Percentiles rank a stretch among this genome's conserved stretches.
phyloP scores from a whole-genome alignment of 2,888 invertebrate genomes.

The Eupithecia inturbata region DNA sequence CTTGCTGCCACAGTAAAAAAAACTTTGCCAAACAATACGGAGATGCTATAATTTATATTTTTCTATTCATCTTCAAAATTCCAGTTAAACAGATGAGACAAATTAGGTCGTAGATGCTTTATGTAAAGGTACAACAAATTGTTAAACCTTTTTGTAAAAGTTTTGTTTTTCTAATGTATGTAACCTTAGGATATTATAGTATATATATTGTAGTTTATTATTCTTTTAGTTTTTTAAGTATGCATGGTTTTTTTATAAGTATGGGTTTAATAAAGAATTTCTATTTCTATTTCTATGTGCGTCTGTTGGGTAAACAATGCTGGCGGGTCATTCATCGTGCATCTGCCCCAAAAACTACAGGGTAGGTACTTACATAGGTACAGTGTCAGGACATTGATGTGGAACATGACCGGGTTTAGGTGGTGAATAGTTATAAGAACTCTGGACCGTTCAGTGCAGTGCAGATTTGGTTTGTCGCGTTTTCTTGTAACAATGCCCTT shows the following conservation, averaged over 20 bases:
- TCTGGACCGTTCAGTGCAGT: neutral
- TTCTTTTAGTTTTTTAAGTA: too few relatives aligned
- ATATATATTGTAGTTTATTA: too few relatives aligned
- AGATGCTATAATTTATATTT: too few relatives aligned
- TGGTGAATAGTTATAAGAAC: neutral
- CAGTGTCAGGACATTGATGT: conserved; percentile 2
- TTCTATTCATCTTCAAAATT: neutral
- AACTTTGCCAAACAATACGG: too few relatives aligned
- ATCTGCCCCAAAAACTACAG: conserved; percentile 22
- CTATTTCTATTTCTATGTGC: too few relatives aligned
- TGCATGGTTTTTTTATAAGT: too few relatives aligned
- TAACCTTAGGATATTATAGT: too few relatives aligned
- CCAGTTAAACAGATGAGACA: conserved; percentile 10
- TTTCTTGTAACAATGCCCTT: neutral
- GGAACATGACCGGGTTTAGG: neutral
- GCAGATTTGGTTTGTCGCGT: neutral
- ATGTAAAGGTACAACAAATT: too few relatives aligned
- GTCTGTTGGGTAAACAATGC: conserved; percentile 39
- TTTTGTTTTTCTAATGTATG: too few relatives aligned
- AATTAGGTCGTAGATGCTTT: conserved; percentile 30
- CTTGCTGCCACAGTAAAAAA: too few relatives aligned
- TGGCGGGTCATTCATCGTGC: conserved; percentile 24
- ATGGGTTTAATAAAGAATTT: too few relatives aligned
- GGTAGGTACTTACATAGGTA: neutral
- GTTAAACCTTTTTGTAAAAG: too few relatives aligned